phyloP scores from a whole-genome alignment of 2,113 vertebrate species.

The Rhynchomys soricoides region DNA sequence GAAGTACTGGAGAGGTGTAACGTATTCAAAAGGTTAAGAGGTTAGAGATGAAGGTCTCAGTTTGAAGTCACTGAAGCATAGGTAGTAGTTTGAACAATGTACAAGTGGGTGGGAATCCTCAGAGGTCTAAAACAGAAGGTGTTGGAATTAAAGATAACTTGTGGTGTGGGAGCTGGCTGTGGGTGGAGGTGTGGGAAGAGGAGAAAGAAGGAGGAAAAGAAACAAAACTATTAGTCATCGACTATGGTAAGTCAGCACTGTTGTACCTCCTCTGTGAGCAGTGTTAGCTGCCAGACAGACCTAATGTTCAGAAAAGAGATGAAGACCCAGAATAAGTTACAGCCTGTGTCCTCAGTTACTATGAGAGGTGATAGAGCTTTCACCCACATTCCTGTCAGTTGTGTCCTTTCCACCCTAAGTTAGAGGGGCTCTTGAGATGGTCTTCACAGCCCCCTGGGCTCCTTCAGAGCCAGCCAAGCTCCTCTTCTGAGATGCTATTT shows the following conservation, averaged over 20 bases:
- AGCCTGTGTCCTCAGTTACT: not conserved
- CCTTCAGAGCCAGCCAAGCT: not conserved
- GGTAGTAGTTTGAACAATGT: constrained; percentile 47
- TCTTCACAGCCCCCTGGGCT: not conserved
- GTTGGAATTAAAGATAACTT: not conserved
- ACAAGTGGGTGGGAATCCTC: constrained; percentile 37
- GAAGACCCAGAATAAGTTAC: not conserved
- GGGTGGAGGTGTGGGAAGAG: not conserved
- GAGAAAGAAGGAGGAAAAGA: not conserved
- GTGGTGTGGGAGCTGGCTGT: not conserved
- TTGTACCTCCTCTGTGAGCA: not conserved
- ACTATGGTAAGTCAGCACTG: not conserved
- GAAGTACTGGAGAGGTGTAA: not conserved
- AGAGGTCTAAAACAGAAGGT: constrained; percentile 16
- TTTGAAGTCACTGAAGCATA: constrained; percentile 45
- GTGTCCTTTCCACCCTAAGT: not conserved
- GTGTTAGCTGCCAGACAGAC: not conserved
- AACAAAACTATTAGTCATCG: not conserved
- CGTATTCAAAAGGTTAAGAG: constrained; percentile 66
- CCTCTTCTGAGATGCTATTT: not conserved
- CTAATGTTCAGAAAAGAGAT: constrained; percentile 40
- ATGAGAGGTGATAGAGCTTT: not conserved
- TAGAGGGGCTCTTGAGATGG: not conserved
- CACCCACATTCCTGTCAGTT: not conserved
- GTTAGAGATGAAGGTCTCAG: constrained; percentile 65